A percentile compares a stretch with the other conserved stretches of the same genome.
Conservation (phyloP, 1,140 invertebrate genomes). For the Trialeurodes vaporariorum region DNA sequence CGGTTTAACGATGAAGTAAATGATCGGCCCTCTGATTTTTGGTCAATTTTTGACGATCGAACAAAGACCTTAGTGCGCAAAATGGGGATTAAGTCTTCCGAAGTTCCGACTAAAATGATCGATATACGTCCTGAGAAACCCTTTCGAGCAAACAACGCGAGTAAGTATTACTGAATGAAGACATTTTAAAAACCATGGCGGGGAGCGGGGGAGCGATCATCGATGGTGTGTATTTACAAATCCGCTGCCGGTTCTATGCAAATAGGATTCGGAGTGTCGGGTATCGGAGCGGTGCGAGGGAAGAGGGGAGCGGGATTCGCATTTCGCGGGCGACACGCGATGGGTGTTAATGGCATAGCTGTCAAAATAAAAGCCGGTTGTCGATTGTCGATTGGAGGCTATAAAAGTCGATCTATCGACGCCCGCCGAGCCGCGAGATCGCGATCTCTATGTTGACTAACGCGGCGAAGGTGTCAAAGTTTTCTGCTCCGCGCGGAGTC, state of each 20-base stretch:
- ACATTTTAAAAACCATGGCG: background rate
- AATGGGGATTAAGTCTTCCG: too few relatives aligned
- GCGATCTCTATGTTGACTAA: too few relatives aligned
- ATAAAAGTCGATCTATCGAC: background rate
- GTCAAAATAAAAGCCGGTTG: slow-evolving; percentile 1
- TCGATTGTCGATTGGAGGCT: background rate
- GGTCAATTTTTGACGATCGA: too few relatives aligned
- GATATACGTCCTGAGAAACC: too few relatives aligned
- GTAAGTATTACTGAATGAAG: background rate
- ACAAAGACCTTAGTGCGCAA: too few relatives aligned
- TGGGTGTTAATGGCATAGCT: background rate
- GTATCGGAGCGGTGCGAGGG: background rate
- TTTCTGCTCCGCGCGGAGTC: too few relatives aligned
- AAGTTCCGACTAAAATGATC: too few relatives aligned
- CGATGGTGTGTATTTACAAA: too few relatives aligned
- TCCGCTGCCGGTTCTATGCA: background rate
- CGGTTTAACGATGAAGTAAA: too few relatives aligned
- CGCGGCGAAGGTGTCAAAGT: too few relatives aligned
- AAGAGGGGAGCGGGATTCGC: background rate
- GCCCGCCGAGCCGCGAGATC: background rate
- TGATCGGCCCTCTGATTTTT: too few relatives aligned
- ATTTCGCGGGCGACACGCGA: background rate
- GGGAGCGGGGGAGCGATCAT: background rate
- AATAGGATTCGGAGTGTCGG: background rate
- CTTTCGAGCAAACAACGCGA: too few relatives aligned